Conservation (phyloP, 1,140 invertebrate species). For the Zaprionus davidi region DNA sequence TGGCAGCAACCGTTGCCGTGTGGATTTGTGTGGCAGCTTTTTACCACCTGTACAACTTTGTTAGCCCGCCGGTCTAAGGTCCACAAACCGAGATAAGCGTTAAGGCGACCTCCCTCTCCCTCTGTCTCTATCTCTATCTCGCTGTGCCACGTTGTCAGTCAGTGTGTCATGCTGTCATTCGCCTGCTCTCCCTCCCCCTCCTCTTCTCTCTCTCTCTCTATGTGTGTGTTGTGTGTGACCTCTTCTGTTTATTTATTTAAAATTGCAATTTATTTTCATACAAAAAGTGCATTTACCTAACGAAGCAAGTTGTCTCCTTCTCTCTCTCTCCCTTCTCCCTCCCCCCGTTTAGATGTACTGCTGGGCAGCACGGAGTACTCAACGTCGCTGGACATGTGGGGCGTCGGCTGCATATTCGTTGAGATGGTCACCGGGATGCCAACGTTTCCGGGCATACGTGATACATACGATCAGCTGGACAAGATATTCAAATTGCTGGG, state of each 20-base stretch:
- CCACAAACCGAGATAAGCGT: conserved; percentile 41
- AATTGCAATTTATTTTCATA: conserved; percentile 74
- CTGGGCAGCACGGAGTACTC: conserved; percentile 98
- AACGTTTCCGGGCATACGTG: conserved; percentile 97
- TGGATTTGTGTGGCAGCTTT: conserved; percentile 5
- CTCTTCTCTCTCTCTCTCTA: not conserved
- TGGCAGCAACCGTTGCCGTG: not conserved
- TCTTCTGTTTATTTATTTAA: conserved; percentile 68
- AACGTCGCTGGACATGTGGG: conserved; percentile 98
- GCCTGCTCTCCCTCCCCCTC: not conserved
- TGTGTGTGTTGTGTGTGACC: conserved; percentile 1
- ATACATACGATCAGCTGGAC: conserved; percentile 97
- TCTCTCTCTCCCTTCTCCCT: not conserved
- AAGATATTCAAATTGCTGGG: conserved; percentile 98
- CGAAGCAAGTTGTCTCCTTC: conserved; percentile 37
- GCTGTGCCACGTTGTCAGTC: conserved; percentile 41
- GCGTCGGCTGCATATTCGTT: conserved; percentile 98
- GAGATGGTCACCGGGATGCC: conserved; percentile 99
- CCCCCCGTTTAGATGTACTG: conserved; percentile 90
- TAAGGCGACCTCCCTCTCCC: conserved; percentile 13
- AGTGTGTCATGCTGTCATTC: conserved; percentile 21
- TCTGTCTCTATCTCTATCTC: conserved; percentile 18
- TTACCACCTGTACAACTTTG: conserved; percentile 52
- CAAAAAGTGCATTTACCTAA: conserved; percentile 75
- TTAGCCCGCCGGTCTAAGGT: conserved; percentile 50